These are phyloP conservation scores for Bimastos eiseni DNA, from an alignment of 2,888 invertebrate species.

Conservation along the genomic window DNA sequence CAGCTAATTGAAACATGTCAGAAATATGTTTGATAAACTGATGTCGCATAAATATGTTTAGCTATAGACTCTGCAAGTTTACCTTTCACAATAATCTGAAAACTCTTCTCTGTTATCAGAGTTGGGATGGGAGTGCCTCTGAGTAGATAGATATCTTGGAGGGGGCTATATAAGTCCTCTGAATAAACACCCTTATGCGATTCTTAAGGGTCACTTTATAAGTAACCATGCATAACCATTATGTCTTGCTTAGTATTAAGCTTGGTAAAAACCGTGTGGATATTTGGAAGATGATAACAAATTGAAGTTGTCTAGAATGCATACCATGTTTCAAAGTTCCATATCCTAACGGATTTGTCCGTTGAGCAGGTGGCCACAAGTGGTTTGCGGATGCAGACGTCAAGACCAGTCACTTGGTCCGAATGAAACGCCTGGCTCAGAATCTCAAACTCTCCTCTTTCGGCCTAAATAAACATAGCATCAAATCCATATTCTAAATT, in stretches of 20 bases:
- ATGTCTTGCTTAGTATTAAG: neutral
- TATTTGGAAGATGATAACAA: neutral
- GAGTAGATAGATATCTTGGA: no score
- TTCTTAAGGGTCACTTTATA: no score
- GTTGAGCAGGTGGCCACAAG: slow-evolving; percentile 80
- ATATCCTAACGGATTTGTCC: slow-evolving; percentile 83
- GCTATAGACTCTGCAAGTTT: no score
- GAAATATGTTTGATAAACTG: neutral
- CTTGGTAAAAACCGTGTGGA: neutral
- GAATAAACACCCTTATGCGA: no score
- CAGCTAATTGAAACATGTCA: neutral
- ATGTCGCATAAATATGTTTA: no score
- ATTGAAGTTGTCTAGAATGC: neutral
- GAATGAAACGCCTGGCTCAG: slow-evolving; percentile 69
- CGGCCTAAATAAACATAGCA: slow-evolving; percentile 52
- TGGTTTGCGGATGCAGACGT: slow-evolving; percentile 86
- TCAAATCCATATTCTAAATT: neutral
- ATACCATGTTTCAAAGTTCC: slow-evolving; percentile 85
- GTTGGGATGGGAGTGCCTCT: no score
- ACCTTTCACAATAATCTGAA: no score
- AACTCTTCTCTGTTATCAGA: no score
- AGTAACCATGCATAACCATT: neutral
- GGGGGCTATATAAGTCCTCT: no score
- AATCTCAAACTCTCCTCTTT: slow-evolving; percentile 59
- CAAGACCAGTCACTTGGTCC: slow-evolving; percentile 77